Percentiles rank a stretch among this genome's conserved stretches.
Conservation (phyloP, 2,888 invertebrate species). For the Netelia melanura region DNA sequence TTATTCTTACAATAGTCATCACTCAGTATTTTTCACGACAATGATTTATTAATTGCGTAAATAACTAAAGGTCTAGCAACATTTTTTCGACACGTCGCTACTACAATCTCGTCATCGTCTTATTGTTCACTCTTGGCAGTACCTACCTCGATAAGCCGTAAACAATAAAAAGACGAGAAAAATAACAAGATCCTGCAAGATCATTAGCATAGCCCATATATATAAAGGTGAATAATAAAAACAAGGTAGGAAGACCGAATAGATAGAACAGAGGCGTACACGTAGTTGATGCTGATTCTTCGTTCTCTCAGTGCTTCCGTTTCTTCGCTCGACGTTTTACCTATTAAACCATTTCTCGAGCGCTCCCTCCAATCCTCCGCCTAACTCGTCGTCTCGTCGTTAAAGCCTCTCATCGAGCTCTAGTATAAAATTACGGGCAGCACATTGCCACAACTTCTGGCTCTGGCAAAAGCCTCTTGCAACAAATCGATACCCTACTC, state of each 20-base stretch:
- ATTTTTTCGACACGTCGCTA: too few relatives aligned
- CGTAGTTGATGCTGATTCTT: slow-evolving; percentile 20
- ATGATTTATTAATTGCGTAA: too few relatives aligned
- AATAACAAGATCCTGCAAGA: background rate
- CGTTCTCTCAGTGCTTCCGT: slow-evolving; percentile 30
- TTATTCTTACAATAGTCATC: too few relatives aligned
- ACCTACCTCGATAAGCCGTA: background rate
- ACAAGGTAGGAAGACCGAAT: slow-evolving; percentile 2
- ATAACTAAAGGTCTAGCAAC: too few relatives aligned
- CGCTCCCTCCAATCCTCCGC: background rate
- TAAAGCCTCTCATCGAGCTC: slow-evolving; percentile 14
- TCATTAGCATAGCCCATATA: background rate
- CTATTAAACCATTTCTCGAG: slow-evolving; percentile 7
- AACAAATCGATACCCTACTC: slow-evolving; percentile 25
- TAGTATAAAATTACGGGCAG: slow-evolving; percentile 13
- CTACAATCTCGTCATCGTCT: background rate
- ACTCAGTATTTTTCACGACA: too few relatives aligned
- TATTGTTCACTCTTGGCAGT: background rate
- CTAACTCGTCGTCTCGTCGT: slow-evolving; percentile 6
- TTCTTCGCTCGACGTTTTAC: slow-evolving; percentile 3
- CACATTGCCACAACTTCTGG: background rate
- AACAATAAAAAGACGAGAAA: background rate
- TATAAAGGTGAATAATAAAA: slow-evolving; percentile 4
- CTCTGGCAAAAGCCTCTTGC: background rate
- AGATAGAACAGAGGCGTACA: background rate